Base-by-base conservation (phyloP, 2,113 vertebrate genomes). In the Tachycineta bicolor region DNA sequence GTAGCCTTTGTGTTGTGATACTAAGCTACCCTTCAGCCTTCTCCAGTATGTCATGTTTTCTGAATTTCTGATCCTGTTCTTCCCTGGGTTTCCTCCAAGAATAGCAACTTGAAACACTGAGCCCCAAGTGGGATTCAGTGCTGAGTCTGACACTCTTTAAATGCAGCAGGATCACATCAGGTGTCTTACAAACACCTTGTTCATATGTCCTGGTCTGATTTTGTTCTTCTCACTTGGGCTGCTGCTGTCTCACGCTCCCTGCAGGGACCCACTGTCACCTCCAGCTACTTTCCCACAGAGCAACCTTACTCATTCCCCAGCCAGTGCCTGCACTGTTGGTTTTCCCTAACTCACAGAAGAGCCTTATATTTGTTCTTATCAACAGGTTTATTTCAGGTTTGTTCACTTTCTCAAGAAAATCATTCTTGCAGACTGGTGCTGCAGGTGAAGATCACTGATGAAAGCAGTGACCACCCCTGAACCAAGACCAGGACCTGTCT, bases 21-120 rank as follows among this genome's bases (percentile, higher is more conserved):
- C 69, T 55, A 83, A 92, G 93, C 86, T 44, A 87, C 83, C 76
- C 93, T 95, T 95, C 96, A 97, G 96, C 94, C 76, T 96, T 71
- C 95, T 95, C 95, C 93, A 93, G 94, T 94, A 96, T 87, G 91
- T 97, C 95, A 78, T 97, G 96, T 96, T 96, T 78, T 89, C 83
- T 92, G 89, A 86, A 91, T 91, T 97, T 93, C 93, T 95, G 60
- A 94, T 95, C 83, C 70, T 4, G 34, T 56, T 92, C 69, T 74
- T 89, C 93, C 69, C 91, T 87, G 64, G 89, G 83, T 89, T 81
- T 91, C 68, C 69, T 94, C 94, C 91, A 92, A 84, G 91, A 92
- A 52, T 25, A 52, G 2, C 80, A 83, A 56, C 89, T 91, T 94
- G 64, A 96, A 92, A 83, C 1, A 0, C 64, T 28, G 68, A 81